These are phyloP conservation scores for Chorisops tibialis DNA, from an alignment of 2,888 invertebrate genomes.

Conservation along the genomic window DNA sequence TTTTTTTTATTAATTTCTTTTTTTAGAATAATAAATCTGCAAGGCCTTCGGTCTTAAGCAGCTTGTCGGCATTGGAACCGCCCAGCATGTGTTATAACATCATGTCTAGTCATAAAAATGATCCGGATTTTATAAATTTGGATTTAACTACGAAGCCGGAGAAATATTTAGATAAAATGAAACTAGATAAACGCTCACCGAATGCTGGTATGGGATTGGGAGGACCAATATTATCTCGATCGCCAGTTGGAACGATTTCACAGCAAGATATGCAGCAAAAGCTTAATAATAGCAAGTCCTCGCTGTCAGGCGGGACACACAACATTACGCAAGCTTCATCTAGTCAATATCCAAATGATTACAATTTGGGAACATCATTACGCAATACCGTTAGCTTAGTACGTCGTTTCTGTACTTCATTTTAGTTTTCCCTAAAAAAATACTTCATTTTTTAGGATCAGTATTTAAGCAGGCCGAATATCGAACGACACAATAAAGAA, in stretches of 20 bases:
- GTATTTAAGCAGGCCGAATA: constrained; percentile 52
- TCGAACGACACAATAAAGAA: constrained; percentile 44
- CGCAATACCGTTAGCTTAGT: constrained; percentile 30
- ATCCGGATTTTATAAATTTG: constrained; percentile 36
- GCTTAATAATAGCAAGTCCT: constrained; percentile 14
- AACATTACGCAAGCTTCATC: constrained; percentile 29
- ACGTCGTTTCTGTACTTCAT: constrained; percentile 9
- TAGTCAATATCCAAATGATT: constrained; percentile 34
- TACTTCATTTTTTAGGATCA: constrained; percentile 29
- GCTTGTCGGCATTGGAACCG: constrained; percentile 32
- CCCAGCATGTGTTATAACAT: constrained; percentile 31
- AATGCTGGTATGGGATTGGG: constrained; percentile 13
- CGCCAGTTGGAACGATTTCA: constrained; percentile 18
- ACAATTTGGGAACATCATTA: constrained; percentile 27
- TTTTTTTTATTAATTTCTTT: neutral
- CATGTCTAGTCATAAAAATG: constrained; percentile 36
- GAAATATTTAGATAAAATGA: constrained; percentile 37
- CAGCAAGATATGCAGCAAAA: constrained; percentile 14
- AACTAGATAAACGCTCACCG: constrained; percentile 33
- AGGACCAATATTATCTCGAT: constrained; percentile 20
- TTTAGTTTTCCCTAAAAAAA: neutral
- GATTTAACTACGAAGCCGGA: constrained; percentile 36
- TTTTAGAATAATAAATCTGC: constrained; percentile 25
- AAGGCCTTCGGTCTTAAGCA: constrained; percentile 35
- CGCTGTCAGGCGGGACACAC: constrained; percentile 11